Evolutionary conservation across 2,113 vertebrate genomes (phyloP).

Genomic region (Genyomyrus donnyi): DNA sequence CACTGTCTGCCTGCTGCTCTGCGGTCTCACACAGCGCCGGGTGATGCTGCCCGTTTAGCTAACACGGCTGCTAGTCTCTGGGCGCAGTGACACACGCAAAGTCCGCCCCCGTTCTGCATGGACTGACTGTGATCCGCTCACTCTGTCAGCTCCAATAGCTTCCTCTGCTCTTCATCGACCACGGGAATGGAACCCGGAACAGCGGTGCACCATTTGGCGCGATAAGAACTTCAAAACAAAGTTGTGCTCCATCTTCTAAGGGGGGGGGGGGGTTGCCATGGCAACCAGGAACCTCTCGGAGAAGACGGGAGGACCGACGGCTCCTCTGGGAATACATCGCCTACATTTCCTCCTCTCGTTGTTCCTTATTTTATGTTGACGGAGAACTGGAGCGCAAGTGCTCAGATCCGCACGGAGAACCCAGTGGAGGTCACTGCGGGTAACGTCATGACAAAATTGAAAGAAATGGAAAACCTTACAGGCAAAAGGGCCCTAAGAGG

Average conservation of each 20-base stretch:
- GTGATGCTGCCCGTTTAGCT: background rate
- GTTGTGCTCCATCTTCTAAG: background rate
- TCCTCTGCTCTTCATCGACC: background rate
- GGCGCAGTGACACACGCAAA: background rate
- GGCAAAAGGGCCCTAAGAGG: background rate
- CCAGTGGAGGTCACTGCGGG: background rate
- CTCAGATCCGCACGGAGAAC: background rate
- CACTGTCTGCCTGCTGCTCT: background rate
- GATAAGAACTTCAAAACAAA: conserved; percentile 2
- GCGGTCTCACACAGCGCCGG: background rate
- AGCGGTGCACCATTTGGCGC: background rate
- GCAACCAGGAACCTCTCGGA: background rate
- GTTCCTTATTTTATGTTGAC: background rate
- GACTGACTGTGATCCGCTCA: background rate
- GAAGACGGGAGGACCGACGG: background rate
- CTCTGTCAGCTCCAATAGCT: background rate
- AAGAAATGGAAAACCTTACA: background rate
- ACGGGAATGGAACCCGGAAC: background rate
- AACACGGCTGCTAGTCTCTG: background rate
- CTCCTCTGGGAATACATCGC: background rate
- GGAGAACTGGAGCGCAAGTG: background rate
- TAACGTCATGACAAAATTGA: background rate
- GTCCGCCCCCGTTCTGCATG: background rate
- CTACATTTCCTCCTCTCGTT: background rate
- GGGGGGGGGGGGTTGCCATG: background rate